Base-by-base conservation (phyloP, 2,113 vertebrate species). In the Hystrix brachyura region DNA sequence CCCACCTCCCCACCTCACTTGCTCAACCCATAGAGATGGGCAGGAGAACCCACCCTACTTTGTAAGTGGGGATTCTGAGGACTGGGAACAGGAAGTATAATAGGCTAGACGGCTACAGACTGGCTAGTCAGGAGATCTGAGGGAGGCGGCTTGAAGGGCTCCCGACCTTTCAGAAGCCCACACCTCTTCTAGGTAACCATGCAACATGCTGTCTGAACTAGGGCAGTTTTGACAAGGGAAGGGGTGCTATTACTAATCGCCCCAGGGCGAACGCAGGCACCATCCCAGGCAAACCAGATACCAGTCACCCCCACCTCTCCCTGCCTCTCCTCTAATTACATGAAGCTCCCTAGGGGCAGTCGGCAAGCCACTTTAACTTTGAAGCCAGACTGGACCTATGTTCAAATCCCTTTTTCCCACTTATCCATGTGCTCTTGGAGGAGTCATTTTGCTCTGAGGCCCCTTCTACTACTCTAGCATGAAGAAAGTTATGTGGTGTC, bases 181-280 rank as follows among this genome's bases (percentile, higher is more conserved):
- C 3, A 32, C 43, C 38, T 62, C 64, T 34, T 87, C 57, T 43
- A 15, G 46, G 27, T 19, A 27, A 59, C 12, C 19, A 0, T 46
- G 11, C 55, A 46, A 83, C 1, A 5, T 23, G 17, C 38, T 34
- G 6, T 69, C 25, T 55, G 23, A 83, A 87, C 59, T 53, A 46
- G 78, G 71, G 38, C 43, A 9, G 21, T 71, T 51, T 55, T 3
- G 17, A 46, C 65, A 74, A 57, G 1, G 0, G 72, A 96, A 71
- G 48, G 25, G 78, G 23, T 0, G 0, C n/a, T 15, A 7, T 62
- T 25, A 21, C 29, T 32, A 29, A 21, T 43, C n/a, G 27, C 21
- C 34, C 43, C 12, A 55, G 32, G 32, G 43, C 64, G 23, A 57
- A 74, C 59, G 21, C 14, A 4, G 0, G 38, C 64, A 32, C 9